phyloP scores from a whole-genome alignment of 2,797 vertebrate species.

The Triplophysa yarkandensis region DNA sequence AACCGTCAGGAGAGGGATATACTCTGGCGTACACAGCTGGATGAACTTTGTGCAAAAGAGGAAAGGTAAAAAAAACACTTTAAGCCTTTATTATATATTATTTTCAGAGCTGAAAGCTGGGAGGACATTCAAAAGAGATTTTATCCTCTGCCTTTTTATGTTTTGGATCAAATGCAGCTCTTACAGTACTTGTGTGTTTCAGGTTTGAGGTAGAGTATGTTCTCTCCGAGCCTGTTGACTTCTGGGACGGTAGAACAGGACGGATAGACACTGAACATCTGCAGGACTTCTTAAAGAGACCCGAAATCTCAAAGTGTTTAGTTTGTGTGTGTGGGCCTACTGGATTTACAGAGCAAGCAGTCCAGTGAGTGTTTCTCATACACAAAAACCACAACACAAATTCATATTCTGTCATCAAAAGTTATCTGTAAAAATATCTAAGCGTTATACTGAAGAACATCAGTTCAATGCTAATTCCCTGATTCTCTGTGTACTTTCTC shows the following conservation, averaged over 20 bases:
- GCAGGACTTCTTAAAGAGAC: slow-evolving; percentile 74
- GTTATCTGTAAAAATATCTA: too few species aligned
- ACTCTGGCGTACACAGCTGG: slow-evolving; percentile 84
- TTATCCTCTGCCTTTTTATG: too few species aligned
- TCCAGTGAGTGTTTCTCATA: slow-evolving; percentile 75
- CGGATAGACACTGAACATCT: slow-evolving; percentile 79
- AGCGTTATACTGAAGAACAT: too few species aligned
- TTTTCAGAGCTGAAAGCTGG: too few species aligned
- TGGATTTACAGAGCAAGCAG: slow-evolving; percentile 83
- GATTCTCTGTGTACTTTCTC: not conserved
- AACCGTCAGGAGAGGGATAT: slow-evolving; percentile 90
- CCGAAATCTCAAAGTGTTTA: slow-evolving; percentile 75
- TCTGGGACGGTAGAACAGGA: slow-evolving; percentile 82
- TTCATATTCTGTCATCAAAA: too few species aligned
- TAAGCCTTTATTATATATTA: not conserved
- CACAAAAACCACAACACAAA: not conserved
- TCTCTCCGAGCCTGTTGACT: slow-evolving; percentile 82
- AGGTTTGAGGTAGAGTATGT: slow-evolving; percentile 89
- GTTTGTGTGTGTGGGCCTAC: slow-evolving; percentile 90
- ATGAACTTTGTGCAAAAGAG: slow-evolving; percentile 78
- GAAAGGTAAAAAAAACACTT: slow-evolving; percentile 72
- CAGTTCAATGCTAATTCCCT: not conserved
- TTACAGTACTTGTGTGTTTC: slow-evolving; percentile 31
- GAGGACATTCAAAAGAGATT: too few species aligned
- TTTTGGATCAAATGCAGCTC: too few species aligned